Percentiles rank a stretch among this genome's conserved stretches.
Conservation (phyloP, 2,888 invertebrate genomes). For the Phlogophora meticulosa region DNA sequence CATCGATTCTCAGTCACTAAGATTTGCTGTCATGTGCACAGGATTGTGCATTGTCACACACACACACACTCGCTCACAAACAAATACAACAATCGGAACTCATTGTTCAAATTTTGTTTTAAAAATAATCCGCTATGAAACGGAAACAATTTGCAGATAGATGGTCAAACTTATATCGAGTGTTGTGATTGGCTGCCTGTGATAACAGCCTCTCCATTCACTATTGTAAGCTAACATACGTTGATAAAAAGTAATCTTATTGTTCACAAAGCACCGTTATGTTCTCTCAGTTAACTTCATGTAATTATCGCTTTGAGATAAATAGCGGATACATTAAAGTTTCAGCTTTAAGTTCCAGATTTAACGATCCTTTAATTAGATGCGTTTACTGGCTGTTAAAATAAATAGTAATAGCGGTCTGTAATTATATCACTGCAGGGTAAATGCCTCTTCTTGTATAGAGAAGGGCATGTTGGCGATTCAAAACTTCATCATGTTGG, state of each 20-base stretch:
- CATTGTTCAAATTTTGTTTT: constrained; percentile 36
- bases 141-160: neutral
- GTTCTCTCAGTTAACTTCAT: constrained; percentile 32
- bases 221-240: too few species aligned
- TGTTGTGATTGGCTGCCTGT: neutral
- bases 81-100: constrained; percentile 18
- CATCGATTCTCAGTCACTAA: constrained; percentile 12
- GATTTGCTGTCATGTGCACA: neutral
- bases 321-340: constrained; percentile 52
- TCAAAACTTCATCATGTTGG: too few species aligned
- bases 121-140: constrained; percentile 26
- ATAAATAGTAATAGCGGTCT: constrained; percentile 20
- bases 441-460: neutral
- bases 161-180: neutral
- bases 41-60: constrained; percentile 11
- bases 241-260: constrained; percentile 39
- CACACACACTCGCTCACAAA: neutral
- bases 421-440: constrained; percentile 19
- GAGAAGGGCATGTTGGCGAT: too few species aligned
- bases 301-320: constrained; percentile 46
- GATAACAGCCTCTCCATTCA: too few species aligned
- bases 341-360: constrained; percentile 13
- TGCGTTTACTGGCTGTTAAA: constrained; percentile 32
- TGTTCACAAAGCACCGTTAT: constrained; percentile 41
- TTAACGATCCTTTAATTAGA: constrained; percentile 39